These are phyloP conservation scores for Apamea sordens DNA, from an alignment of 2,888 invertebrate genomes.

Conservation along the genomic window DNA sequence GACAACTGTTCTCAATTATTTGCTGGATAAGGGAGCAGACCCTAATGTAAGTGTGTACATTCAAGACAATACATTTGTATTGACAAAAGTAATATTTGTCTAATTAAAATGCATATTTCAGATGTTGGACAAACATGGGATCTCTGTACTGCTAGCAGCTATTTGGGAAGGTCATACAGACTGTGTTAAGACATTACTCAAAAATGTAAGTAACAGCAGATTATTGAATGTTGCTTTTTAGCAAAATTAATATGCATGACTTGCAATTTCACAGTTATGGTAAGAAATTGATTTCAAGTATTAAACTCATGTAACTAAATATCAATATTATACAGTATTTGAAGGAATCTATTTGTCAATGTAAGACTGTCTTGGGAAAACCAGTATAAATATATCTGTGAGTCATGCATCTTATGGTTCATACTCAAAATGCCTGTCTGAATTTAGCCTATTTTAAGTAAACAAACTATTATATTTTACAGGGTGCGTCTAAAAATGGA, in stretches of 20 bases:
- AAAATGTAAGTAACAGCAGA: constrained; percentile 92
- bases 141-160: constrained; percentile 97
- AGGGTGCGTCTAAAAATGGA: constrained; percentile 96
- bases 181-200: constrained; percentile 96
- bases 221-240: constrained; percentile 12
- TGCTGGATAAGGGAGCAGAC: constrained; percentile 97
- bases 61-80: neutral
- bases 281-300: constrained; percentile 21
- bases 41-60: constrained; percentile 93
- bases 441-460: constrained; percentile 8
- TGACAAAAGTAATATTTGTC: constrained; percentile 2
- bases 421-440: constrained; percentile 3
- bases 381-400: neutral
- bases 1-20: constrained; percentile 95
- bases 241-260: constrained; percentile 52
- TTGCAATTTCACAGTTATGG: constrained; percentile 46
- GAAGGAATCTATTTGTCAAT: neutral
- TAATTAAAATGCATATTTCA: constrained; percentile 79
- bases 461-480: constrained; percentile 68
- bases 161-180: constrained; percentile 99
- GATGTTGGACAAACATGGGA: constrained; percentile 98
- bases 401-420: constrained; percentile 5
- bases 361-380: neutral
- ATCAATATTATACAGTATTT: neutral
- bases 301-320: constrained; percentile 3